phyloP scores from a whole-genome alignment of 2,888 invertebrate genomes.

The Ditula angustiorana region DNA sequence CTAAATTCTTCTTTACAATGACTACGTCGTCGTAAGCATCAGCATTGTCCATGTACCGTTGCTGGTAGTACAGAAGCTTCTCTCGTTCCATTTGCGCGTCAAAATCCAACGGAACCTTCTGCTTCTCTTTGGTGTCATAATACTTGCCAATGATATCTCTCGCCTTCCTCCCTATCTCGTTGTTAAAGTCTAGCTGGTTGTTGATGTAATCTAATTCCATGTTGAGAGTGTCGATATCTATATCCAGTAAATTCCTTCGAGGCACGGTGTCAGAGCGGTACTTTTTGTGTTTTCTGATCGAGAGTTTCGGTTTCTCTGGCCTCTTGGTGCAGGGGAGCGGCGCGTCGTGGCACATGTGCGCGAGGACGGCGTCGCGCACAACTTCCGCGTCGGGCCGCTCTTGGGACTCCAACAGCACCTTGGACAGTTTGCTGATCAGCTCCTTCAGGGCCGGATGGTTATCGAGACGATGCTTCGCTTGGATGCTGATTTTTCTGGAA shows the following conservation, averaged over 20 bases:
- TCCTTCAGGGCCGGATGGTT: conserved; percentile 91
- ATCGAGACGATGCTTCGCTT: conserved; percentile 87
- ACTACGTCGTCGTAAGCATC: conserved; percentile 80
- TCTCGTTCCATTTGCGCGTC: conserved; percentile 84
- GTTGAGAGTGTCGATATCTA: conserved; percentile 74
- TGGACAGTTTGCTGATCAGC: conserved; percentile 88
- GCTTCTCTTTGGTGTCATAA: conserved; percentile 64
- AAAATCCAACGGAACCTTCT: conserved; percentile 73
- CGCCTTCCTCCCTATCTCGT: conserved; percentile 75
- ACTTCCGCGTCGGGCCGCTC: conserved; percentile 89
- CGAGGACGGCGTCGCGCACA: conserved; percentile 92
- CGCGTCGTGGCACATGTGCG: conserved; percentile 94
- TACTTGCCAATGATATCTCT: conserved; percentile 76
- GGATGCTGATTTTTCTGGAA: conserved; percentile 84
- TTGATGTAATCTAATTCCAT: conserved; percentile 79
- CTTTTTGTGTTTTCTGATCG: conserved; percentile 54
- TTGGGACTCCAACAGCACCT: conserved; percentile 88
- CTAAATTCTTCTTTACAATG: conserved; percentile 79
- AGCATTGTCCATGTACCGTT: conserved; percentile 74
- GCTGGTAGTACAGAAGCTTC: conserved; percentile 78
- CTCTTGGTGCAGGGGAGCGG: conserved; percentile 90
- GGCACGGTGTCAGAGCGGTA: conserved; percentile 50
- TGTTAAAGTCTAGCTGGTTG: conserved; percentile 75
- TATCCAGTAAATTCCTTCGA: conserved; percentile 64
- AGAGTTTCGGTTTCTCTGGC: conserved; percentile 49